Conservation (phyloP, 2,797 vertebrate genomes). For the Rhynchonycteris naso region DNA sequence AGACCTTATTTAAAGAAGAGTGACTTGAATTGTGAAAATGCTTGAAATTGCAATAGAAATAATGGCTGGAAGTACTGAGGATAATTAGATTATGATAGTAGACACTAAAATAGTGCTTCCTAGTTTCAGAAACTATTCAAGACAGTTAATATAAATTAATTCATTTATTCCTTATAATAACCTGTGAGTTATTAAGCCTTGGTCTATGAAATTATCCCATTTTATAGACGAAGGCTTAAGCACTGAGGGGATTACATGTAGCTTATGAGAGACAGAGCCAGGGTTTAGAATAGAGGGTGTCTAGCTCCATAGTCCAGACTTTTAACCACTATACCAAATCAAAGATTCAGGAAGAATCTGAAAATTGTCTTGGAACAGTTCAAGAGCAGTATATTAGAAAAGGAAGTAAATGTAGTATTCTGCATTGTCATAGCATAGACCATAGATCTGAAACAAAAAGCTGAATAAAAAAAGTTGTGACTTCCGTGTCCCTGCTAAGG, state of each 20-base stretch:
- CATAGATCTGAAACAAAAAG: background rate
- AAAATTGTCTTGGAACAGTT: background rate
- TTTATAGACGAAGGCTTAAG: background rate
- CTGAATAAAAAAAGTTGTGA: background rate
- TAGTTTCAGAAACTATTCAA: slow-evolving; percentile 27
- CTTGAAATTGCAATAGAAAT: background rate
- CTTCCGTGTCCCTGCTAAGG: background rate
- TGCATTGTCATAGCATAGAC: background rate
- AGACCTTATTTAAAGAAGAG: background rate
- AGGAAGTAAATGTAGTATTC: background rate
- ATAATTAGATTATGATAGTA: background rate
- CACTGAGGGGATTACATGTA: background rate
- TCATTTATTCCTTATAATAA: slow-evolving; percentile 6
- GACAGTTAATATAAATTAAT: slow-evolving; percentile 3
- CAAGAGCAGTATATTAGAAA: background rate
- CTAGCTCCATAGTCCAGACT: background rate
- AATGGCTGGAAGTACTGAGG: background rate
- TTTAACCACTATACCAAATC: background rate
- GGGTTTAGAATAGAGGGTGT: background rate
- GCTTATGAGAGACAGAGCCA: background rate
- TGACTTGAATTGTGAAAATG: background rate
- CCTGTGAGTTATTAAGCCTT: no score
- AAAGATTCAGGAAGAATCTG: background rate
- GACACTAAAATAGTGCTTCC: background rate
- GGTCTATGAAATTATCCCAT: no score